Evolutionary conservation across 1,140 invertebrate species (phyloP).

Genomic region (Meloidogyne floridensis): DNA sequence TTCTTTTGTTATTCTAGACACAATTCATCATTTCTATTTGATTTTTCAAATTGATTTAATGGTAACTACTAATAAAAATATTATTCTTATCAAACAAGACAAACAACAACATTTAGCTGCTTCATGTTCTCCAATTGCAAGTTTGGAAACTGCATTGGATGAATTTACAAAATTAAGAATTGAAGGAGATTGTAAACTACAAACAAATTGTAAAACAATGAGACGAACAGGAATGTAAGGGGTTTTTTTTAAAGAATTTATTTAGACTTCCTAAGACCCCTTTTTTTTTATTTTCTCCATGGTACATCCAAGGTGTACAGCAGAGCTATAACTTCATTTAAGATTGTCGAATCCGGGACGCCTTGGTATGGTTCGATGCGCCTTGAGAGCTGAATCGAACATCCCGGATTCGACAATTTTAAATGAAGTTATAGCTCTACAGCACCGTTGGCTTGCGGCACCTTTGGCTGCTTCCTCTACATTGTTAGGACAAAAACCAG

Average conservation of each 20-base stretch:
- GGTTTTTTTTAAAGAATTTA: background rate
- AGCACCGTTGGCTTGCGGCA: too few species aligned
- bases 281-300: too few species aligned
- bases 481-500: too few species aligned
- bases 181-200: background rate
- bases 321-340: too few species aligned
- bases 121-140: background rate
- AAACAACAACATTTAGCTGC: background rate
- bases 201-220: slow-evolving; percentile 2
- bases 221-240: background rate
- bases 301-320: too few species aligned
- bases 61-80: background rate
- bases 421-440: too few species aligned
- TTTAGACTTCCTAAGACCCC: background rate
- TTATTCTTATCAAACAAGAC: background rate
- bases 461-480: too few species aligned
- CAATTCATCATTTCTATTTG: background rate
- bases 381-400: too few species aligned
- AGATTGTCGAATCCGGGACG: too few species aligned
- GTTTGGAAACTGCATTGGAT: slow-evolving; percentile 6
- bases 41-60: background rate
- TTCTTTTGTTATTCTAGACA: background rate
- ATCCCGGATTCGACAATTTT: too few species aligned
- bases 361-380: too few species aligned
- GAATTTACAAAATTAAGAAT: slow-evolving; percentile 16